Evolutionary conservation across 1,140 invertebrate species (phyloP).

Genomic region (Myzus persicae): DNA sequence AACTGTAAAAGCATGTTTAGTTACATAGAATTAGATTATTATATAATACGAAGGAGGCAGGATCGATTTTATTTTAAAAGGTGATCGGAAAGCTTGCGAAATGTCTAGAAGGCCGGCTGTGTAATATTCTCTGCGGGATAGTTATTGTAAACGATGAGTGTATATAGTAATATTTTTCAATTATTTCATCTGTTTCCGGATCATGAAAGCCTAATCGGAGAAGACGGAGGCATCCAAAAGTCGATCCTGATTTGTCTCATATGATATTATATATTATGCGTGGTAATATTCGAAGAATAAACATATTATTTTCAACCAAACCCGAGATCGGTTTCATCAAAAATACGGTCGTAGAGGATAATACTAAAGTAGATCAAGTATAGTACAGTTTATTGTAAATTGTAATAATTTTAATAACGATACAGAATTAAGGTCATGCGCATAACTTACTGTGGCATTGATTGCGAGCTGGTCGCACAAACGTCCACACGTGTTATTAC

Average conservation of each 20-base stretch:
- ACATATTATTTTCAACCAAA: background rate
- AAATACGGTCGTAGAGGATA: background rate
- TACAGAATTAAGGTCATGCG: background rate
- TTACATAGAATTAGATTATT: too few species aligned
- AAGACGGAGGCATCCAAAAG: too few species aligned
- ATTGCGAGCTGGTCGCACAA: background rate
- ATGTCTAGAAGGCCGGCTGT: too few species aligned
- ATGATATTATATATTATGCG: background rate
- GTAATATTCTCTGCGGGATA: too few species aligned
- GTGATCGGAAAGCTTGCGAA: too few species aligned
- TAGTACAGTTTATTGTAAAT: background rate
- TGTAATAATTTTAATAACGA: background rate
- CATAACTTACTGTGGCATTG: background rate
- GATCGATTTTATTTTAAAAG: too few species aligned
- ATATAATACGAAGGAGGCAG: too few species aligned
- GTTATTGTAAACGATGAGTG: background rate
- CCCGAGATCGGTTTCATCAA: background rate
- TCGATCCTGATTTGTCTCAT: too few species aligned
- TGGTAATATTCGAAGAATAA: background rate
- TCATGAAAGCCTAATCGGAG: background rate
- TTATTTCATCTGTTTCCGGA: background rate
- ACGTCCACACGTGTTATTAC: too few species aligned
- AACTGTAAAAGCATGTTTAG: too few species aligned
- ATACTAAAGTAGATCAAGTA: background rate
- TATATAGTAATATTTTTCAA: background rate